A percentile compares a stretch with the other conserved stretches of the same genome.
These are phyloP conservation scores for Antennarius striatus DNA, from an alignment of 2,113 vertebrate species.

Conservation along the genomic window DNA sequence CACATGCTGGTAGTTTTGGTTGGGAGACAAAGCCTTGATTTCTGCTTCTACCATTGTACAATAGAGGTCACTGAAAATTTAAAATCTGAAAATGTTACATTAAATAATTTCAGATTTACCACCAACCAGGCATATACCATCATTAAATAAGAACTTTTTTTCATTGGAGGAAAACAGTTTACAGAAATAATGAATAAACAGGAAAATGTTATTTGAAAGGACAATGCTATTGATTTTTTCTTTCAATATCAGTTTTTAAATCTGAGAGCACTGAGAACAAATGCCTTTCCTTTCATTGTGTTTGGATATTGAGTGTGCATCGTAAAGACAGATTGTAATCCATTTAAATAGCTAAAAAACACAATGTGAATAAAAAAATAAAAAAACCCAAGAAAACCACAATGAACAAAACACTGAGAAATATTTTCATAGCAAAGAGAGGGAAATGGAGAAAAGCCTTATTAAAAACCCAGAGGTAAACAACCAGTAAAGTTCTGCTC, in stretches of 20 bases:
- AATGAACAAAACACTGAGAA: neutral
- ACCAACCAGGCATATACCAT: too few relatives aligned
- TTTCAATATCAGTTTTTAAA: neutral
- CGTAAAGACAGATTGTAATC: too few relatives aligned
- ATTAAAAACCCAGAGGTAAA: neutral
- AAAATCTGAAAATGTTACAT: too few relatives aligned
- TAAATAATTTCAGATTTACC: too few relatives aligned
- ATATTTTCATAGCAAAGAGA: neutral
- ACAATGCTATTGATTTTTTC: neutral
- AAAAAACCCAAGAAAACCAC: neutral
- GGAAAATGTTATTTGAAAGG: neutral
- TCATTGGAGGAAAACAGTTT: too few relatives aligned
- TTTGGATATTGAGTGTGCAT: too few relatives aligned
- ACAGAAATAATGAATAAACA: too few relatives aligned
- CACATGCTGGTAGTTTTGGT: too few relatives aligned
- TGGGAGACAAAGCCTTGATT: neutral
- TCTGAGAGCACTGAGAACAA: neutral
- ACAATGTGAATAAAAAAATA: neutral
- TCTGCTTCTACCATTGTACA: neutral
- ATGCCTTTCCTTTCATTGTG: neutral
- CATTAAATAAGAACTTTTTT: too few relatives aligned
- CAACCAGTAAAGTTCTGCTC: neutral
- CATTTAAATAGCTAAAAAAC: too few relatives aligned
- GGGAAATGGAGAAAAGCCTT: neutral
- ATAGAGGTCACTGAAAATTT: neutral